phyloP scores from a whole-genome alignment of 2,113 vertebrate genomes.

The Camelus bactrianus region DNA sequence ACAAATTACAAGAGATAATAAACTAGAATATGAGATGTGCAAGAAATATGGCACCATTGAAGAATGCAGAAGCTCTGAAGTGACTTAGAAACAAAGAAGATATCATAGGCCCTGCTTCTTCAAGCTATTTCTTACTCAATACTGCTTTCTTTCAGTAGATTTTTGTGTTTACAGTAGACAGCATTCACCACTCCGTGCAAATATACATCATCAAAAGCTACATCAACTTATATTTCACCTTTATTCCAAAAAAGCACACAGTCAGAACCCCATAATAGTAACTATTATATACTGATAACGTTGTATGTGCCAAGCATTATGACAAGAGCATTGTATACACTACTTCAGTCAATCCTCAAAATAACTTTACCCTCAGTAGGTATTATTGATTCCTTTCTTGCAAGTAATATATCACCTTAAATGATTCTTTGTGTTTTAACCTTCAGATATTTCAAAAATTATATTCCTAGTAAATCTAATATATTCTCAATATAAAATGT shows the following conservation, averaged over 20 bases:
- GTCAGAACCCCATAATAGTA: background rate
- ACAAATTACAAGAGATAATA: conserved; percentile 19
- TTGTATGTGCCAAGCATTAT: background rate
- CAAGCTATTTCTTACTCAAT: background rate
- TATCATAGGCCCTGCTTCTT: background rate
- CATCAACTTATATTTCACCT: background rate
- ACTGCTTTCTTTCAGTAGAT: background rate
- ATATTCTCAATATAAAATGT: background rate
- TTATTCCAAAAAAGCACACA: background rate
- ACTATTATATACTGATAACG: background rate
- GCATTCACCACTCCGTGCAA: background rate
- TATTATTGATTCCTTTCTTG: background rate
- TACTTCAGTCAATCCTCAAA: background rate
- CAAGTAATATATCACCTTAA: background rate
- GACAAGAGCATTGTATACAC: background rate
- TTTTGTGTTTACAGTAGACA: conserved; percentile 2
- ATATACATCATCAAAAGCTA: conserved; percentile 9
- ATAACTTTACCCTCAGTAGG: background rate
- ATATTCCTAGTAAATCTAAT: background rate
- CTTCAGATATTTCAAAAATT: conserved; percentile 27
- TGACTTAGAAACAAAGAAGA: background rate
- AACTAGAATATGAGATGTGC: background rate
- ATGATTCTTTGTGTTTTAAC: background rate
- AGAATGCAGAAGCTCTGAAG: background rate
- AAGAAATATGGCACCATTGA: background rate